phyloP scores from a whole-genome alignment of 2,113 vertebrate species.

The Cebidichthys violaceus region DNA sequence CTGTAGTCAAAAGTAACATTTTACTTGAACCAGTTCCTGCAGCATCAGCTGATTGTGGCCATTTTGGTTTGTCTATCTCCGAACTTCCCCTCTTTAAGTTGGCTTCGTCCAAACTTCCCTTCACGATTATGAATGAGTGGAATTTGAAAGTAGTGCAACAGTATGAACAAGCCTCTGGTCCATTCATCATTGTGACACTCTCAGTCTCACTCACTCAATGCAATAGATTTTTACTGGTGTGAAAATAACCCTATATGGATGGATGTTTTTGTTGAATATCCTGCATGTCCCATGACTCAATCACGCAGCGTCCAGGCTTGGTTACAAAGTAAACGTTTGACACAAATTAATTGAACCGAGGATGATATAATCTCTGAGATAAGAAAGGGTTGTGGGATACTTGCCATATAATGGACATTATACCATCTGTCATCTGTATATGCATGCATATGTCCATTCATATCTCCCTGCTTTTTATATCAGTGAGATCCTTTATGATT shows the following conservation, averaged over 20 bases:
- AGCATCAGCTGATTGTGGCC: conserved; percentile 36
- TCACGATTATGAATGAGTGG: conserved; percentile 61
- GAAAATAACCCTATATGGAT: conserved; percentile 36
- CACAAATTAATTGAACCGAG: conserved; percentile 15
- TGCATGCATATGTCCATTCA: conserved; percentile 35
- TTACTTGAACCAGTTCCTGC: neutral
- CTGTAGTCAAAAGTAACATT: neutral
- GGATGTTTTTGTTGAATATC: conserved; percentile 19
- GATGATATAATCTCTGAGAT: neutral
- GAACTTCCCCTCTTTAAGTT: conserved; percentile 49
- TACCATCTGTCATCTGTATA: conserved; percentile 2
- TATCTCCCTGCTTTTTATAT: conserved; percentile 14
- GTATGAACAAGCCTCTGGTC: conserved; percentile 37
- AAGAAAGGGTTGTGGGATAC: conserved; percentile 5
- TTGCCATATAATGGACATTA: conserved; percentile 9
- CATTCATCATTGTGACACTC: conserved; percentile 58
- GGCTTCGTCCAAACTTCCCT: conserved; percentile 38
- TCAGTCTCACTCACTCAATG: conserved; percentile 6
- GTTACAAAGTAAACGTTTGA: conserved; percentile 31
- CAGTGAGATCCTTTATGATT: conserved; percentile 17
- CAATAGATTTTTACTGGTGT: conserved; percentile 4
- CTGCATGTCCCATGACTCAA: conserved; percentile 24
- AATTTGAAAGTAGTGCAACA: conserved; percentile 50
- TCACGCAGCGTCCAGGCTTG: conserved; percentile 17
- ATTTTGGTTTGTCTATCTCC: conserved; percentile 32